Evolutionary conservation across 2,113 vertebrate genomes (phyloP).

Genomic region (Pelvicachromis taeniatus): DNA sequence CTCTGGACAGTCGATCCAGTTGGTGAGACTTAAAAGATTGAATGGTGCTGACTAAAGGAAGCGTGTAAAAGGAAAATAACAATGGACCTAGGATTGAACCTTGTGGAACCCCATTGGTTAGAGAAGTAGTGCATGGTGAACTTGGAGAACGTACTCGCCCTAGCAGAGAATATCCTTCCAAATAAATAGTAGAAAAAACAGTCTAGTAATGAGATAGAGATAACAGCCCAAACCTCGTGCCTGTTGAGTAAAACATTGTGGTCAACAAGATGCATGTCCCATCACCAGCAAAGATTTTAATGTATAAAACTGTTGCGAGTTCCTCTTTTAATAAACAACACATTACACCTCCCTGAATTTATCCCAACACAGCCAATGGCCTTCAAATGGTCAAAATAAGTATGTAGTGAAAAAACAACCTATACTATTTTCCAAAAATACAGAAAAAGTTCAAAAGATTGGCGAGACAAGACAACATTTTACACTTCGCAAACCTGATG

Average conservation of each 20-base stretch:
- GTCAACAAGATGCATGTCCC: neutral
- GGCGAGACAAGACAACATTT: neutral
- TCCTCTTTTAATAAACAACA: neutral
- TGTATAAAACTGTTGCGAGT: neutral
- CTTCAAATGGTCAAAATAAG: neutral
- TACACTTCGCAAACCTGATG: constrained; percentile 13
- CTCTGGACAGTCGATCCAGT: neutral
- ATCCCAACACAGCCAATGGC: neutral
- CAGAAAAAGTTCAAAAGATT: neutral
- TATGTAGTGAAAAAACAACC: neutral
- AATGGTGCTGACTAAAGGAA: neutral
- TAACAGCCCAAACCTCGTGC: neutral
- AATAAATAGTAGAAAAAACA: neutral
- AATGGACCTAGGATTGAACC: neutral
- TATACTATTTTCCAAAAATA: neutral
- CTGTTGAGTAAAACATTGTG: neutral
- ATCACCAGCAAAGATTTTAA: neutral
- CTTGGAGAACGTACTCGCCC: neutral
- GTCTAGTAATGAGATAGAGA: neutral
- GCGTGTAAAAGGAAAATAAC: neutral
- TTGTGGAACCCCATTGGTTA: neutral
- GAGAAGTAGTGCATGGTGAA: neutral
- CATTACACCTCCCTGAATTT: neutral
- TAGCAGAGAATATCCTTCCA: neutral
- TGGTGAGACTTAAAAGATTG: neutral